Percentiles rank a stretch among this genome's conserved stretches.
Conservation (phyloP, 1,140 invertebrate species). For the Ectropis grisescens region DNA sequence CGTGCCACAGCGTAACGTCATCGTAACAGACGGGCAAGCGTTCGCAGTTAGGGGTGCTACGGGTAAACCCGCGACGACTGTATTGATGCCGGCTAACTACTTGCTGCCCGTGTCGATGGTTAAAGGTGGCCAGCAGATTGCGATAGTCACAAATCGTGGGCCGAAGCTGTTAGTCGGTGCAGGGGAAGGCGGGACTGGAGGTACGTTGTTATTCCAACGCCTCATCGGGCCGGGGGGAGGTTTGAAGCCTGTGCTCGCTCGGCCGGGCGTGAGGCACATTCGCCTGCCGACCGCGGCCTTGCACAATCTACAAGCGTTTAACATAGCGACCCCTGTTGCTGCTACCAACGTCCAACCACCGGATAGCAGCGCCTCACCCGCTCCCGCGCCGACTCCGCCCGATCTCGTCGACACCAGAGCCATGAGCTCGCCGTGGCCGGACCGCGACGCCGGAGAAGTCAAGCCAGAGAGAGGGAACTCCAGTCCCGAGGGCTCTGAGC, state of each 20-base stretch:
- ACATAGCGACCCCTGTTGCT: conserved; percentile 24
- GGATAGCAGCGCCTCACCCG: conserved; percentile 35
- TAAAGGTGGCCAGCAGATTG: conserved; percentile 78
- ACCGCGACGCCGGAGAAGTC: conserved; percentile 31
- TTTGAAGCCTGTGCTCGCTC: conserved; percentile 56
- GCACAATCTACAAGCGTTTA: conserved; percentile 63
- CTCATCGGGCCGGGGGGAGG: conserved; percentile 60
- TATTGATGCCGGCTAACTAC: conserved; percentile 78
- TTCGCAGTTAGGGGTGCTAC: conserved; percentile 50
- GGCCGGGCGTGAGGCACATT: conserved; percentile 60
- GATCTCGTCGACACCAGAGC: conserved; percentile 41
- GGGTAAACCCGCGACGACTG: conserved; percentile 70
- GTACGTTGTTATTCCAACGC: conserved; percentile 62
- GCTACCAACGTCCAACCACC: conserved; percentile 31
- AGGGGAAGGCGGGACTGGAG: conserved; percentile 64
- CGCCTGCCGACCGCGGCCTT: conserved; percentile 58
- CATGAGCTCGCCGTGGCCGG: conserved; percentile 39
- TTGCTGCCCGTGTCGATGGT: conserved; percentile 78
- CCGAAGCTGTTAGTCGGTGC: conserved; percentile 75
- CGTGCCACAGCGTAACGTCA: conserved; percentile 66
- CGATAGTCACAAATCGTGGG: conserved; percentile 76
- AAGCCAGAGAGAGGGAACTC: conserved; percentile 39
- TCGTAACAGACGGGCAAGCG: conserved; percentile 70
- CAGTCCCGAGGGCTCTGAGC: conserved; percentile 42
- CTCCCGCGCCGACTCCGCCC: conserved; percentile 30